phyloP scores from a whole-genome alignment of 1,140 invertebrate genomes.

The Dreissena polymorpha region DNA sequence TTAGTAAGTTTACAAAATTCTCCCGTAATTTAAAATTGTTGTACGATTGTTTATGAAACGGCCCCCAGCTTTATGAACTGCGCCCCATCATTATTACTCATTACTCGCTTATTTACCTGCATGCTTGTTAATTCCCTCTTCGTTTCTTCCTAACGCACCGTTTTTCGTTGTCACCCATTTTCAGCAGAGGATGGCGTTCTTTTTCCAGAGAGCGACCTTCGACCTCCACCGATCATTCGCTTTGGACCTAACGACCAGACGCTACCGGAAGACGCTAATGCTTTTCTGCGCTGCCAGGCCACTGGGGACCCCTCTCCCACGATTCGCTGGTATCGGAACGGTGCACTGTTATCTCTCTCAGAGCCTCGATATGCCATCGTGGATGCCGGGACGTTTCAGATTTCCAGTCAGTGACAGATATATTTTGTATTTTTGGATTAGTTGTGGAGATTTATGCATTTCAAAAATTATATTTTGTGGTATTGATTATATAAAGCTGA shows the following conservation, averaged over 20 bases:
- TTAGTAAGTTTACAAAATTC: no score
- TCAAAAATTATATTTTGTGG: no score
- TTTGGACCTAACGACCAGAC: conserved; percentile 95
- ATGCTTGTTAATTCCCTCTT: background rate
- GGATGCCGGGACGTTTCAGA: conserved; percentile 87
- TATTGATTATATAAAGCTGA: no score
- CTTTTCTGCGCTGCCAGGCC: conserved; percentile 90
- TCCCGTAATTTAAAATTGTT: no score
- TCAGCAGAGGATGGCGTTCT: conserved; percentile 47
- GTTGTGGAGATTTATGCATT: no score
- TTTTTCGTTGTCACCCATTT: conserved; percentile 37
- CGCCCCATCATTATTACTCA: no score
- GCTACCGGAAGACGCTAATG: conserved; percentile 88
- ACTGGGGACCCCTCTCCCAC: conserved; percentile 85
- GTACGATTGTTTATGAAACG: no score
- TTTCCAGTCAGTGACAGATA: conserved; percentile 85
- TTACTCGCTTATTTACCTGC: no score
- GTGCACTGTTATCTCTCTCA: conserved; percentile 81
- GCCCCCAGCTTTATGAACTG: no score
- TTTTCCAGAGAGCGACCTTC: conserved; percentile 67
- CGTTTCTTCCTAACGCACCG: background rate
- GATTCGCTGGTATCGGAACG: conserved; percentile 92
- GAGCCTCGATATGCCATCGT: conserved; percentile 83
- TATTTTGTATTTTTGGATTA: no score
- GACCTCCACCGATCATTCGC: conserved; percentile 91